A percentile compares a stretch with the other conserved stretches of the same genome.
These are phyloP conservation scores for Melanerpes aurifrons DNA, from an alignment of 2,113 vertebrate species.

Conservation along the genomic window DNA sequence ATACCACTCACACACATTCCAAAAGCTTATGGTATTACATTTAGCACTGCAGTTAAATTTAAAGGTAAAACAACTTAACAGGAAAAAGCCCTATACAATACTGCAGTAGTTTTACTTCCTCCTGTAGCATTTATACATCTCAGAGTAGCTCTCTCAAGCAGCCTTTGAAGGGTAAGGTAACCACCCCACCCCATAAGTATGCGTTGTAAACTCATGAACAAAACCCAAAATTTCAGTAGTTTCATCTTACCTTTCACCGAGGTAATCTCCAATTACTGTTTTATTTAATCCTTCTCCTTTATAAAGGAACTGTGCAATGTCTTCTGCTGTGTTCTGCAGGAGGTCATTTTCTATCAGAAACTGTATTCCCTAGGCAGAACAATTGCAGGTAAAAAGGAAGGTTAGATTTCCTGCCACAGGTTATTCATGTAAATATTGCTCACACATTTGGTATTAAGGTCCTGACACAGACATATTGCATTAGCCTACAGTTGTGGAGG, in stretches of 20 bases:
- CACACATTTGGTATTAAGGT: not conserved
- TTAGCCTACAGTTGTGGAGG: not conserved
- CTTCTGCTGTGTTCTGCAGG: conserved; percentile 93
- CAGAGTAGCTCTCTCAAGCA: not conserved
- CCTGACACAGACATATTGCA: not conserved
- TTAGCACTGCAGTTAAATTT: not conserved
- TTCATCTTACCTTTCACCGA: conserved; percentile 90
- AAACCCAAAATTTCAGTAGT: not conserved
- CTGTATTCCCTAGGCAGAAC: conserved; percentile 88
- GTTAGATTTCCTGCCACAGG: not conserved
- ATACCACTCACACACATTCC: not conserved
- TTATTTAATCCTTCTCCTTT: conserved; percentile 99
- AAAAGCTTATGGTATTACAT: not conserved
- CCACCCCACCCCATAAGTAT: not conserved
- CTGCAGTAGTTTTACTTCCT: not conserved
- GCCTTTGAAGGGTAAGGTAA: not conserved
- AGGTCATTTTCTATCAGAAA: conserved; percentile 98
- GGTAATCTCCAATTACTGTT: conserved; percentile 96
- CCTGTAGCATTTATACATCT: not conserved
- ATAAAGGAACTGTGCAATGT: conserved; percentile 96
- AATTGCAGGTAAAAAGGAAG: not conserved
- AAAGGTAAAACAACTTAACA: not conserved
- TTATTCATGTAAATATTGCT: not conserved
- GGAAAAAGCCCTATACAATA: not conserved
- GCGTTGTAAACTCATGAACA: not conserved